Conservation (phyloP, 2,113 vertebrate genomes). For the Petrocephalus microphthalmus region DNA sequence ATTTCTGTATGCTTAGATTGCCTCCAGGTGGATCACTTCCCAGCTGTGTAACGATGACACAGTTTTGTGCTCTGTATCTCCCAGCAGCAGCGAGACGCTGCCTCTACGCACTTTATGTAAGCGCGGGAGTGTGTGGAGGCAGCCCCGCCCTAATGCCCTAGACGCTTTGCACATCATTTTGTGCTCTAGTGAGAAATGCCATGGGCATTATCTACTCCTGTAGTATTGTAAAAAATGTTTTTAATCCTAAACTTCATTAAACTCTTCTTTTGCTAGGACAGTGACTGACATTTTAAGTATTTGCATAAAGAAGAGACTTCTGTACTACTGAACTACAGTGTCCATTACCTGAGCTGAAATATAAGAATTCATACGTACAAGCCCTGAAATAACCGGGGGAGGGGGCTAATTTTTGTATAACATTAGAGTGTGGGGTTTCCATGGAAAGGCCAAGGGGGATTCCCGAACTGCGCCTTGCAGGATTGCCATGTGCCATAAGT, state of each 20-base stretch:
- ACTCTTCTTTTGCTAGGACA: background rate
- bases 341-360: background rate
- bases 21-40: background rate
- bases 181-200: background rate
- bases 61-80: background rate
- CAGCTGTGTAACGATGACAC: background rate
- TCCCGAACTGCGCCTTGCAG: background rate
- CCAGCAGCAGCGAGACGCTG: background rate
- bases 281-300: background rate
- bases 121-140: background rate
- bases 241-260: background rate
- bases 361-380: background rate
- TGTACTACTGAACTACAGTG: background rate
- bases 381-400: background rate
- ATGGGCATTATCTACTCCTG: background rate
- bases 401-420: background rate
- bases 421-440: background rate
- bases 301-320: background rate
- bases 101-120: background rate
- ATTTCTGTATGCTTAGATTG: background rate
- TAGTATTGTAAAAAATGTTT: background rate
- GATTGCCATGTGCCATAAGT: background rate
- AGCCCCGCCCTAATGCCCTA: background rate
- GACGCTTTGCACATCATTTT: background rate
- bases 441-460: background rate